Conservation (phyloP, 2,797 vertebrate genomes). For the Sebastes flavidus region DNA sequence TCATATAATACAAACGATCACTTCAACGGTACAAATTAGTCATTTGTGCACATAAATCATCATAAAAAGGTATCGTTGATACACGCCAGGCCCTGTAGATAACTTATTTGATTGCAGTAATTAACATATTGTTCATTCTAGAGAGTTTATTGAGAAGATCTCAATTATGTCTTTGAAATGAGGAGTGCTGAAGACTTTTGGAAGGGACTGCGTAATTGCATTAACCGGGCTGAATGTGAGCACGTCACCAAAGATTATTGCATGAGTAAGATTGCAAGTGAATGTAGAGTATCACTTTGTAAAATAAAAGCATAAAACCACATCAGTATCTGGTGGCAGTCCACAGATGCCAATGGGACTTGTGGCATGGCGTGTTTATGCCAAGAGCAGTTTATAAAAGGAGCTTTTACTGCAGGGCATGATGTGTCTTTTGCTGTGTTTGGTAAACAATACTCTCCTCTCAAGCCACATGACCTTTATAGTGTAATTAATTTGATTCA, state of each 20-base stretch:
- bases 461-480: not conserved
- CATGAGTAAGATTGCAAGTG: not conserved
- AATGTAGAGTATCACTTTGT: not conserved
- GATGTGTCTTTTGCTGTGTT: not conserved
- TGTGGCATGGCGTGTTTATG: conserved; percentile 11
- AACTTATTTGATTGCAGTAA: not conserved
- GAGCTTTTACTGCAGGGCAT: conserved; percentile 2
- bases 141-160: not conserved
- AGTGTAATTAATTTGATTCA: not conserved
- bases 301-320: not conserved
- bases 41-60: not conserved
- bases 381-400: not conserved
- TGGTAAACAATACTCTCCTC: conserved; percentile 30
- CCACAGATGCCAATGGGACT: not conserved
- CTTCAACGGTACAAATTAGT: not conserved
- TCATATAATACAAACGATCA: not conserved
- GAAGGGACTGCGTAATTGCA: not conserved
- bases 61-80: not conserved
- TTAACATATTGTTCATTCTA: not conserved
- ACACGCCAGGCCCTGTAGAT: not conserved
- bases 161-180: not conserved
- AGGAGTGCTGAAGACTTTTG: not conserved
- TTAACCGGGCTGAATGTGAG: not conserved
- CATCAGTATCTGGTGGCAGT: not conserved
- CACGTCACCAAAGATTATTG: not conserved